These are phyloP conservation scores for Calephelis nemesis DNA, from an alignment of 1,140 invertebrate genomes.

Conservation along the genomic window DNA sequence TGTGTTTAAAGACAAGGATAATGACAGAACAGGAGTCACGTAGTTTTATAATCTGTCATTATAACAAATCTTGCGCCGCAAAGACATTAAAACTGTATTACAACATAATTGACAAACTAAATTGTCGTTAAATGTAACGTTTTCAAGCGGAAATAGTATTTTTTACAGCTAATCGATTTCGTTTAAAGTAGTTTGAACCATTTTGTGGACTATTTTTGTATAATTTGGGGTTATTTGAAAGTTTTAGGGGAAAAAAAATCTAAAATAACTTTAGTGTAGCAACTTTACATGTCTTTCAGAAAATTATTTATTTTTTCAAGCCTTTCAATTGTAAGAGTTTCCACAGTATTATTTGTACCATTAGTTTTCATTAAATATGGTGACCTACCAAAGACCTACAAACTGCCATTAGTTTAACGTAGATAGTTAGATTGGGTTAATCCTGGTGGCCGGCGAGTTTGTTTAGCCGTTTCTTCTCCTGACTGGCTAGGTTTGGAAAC, in stretches of 20 bases:
- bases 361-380: too few relatives aligned
- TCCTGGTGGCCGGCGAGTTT: too few relatives aligned
- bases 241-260: background rate
- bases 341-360: too few relatives aligned
- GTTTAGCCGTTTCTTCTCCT: too few relatives aligned
- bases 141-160: conserved; percentile 11
- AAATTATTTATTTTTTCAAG: background rate
- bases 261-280: background rate
- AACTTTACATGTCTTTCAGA: background rate
- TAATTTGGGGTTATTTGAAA: conserved; percentile 3
- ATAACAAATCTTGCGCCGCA: conserved; percentile 14
- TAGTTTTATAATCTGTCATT: conserved; percentile 13
- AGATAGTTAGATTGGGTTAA: too few relatives aligned
- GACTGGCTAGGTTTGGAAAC: too few relatives aligned
- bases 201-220: background rate
- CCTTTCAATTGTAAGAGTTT: too few relatives aligned
- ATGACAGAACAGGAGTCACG: conserved; percentile 12
- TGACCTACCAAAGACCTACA: too few relatives aligned
- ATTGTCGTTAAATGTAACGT: conserved; percentile 12
- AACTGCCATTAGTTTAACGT: too few relatives aligned
- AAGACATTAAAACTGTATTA: conserved; percentile 10
- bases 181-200: conserved; percentile 6
- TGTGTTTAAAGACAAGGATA: conserved; percentile 7
- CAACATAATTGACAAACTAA: conserved; percentile 12
- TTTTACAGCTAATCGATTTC: conserved; percentile 6